Evolutionary conservation across 2,888 invertebrate genomes (phyloP), one percentile per base, ranked within the genome.

Genomic region (Lordiphosa fenestrarum): DNA sequence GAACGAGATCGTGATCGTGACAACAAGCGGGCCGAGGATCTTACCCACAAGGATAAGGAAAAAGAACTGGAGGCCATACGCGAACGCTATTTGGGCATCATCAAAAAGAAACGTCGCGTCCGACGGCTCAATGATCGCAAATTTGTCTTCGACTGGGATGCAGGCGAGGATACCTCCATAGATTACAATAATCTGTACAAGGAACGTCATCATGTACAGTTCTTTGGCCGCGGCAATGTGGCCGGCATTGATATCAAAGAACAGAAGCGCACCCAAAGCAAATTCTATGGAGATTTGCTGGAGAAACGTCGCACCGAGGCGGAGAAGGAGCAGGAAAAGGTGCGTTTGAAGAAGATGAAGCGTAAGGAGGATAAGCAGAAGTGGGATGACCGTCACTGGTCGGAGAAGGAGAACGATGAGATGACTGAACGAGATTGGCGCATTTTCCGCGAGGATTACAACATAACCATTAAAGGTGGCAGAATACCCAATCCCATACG

Each of bases 91-190:
- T 91, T 99, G 49, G 99, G 99, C 0, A 93, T 97, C 42, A 91
- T 96, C 0, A 98, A 98, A 87, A 97, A 98, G 87, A 97, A 97
- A 86, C 92, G 98, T 10, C 91, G 98, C 57, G 96, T 98, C 0
- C 91, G 99, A 13, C 92, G 99, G 64, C 90, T 99, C 39, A 99
- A 99, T 90, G 99, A 99, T 88, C 92, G 99, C 12, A 99, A 99
- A 90, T 99, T 99, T 91, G 99, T 99, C 0, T 99, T 99, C 90
- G 99, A 99, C 90, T 99, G 99, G 99, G 99, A 99, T 90, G 98
- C 98, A 0, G 95, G 96, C 0, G 99, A 99, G 90, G 99, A 99
- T 86, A 99, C 99, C 0, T 97, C 98, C 2, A 94, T 95, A 65
- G 99, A 99, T 91, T 99, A 99, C 87, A 99, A 99, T 89, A 93